Base-by-base conservation (phyloP, 2,888 invertebrate species). In the Endotricha flammealis region DNA sequence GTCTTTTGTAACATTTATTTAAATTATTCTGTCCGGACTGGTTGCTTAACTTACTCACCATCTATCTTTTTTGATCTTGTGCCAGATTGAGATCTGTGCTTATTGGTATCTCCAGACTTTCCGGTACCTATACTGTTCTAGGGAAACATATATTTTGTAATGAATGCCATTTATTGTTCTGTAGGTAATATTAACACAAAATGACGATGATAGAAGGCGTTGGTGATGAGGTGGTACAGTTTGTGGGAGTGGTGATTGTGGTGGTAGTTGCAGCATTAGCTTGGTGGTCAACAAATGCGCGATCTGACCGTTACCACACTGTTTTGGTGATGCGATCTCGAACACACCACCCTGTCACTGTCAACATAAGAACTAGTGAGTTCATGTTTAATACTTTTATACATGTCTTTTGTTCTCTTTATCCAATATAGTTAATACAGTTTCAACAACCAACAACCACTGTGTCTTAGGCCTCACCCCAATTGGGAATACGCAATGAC, bases 141-240 rank as follows among this genome's bases (percentile, higher is more conserved):
- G n/a, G n/a, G n/a, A n/a, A n/a, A n/a, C n/a, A n/a, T n/a, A n/a
- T n/a, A n/a, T n/a, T n/a, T n/a, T n/a, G n/a, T n/a, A n/a, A n/a
- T n/a, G n/a, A 6, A 6, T 25, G 25, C 1, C 10, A 5, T 25
- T 10, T 25, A 25, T n/a, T 27, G 27, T 36, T 20, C 42, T 49
- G n/a, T 41, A 50, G 44, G 16, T 9, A 37, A 48, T 44, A 31
- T 23, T 44, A 52, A 45, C 36, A 32, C 64, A 89, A 66, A 59
- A 93, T 94, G 93, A 83, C 92, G 53, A 78, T 94, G 60, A 93
- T 95, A 53, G 94, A 94, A 68, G 95, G 95, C 29, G 88, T 95
- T 39, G 95, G 95, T 12, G 94, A 95, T 77, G 95, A 95, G 86
- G 94, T 95, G 42, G 89, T 92, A 31, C 89, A 94, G 62, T 92